Conservation (phyloP, 2,113 vertebrate genomes). For the Amphiprion ocellaris region DNA sequence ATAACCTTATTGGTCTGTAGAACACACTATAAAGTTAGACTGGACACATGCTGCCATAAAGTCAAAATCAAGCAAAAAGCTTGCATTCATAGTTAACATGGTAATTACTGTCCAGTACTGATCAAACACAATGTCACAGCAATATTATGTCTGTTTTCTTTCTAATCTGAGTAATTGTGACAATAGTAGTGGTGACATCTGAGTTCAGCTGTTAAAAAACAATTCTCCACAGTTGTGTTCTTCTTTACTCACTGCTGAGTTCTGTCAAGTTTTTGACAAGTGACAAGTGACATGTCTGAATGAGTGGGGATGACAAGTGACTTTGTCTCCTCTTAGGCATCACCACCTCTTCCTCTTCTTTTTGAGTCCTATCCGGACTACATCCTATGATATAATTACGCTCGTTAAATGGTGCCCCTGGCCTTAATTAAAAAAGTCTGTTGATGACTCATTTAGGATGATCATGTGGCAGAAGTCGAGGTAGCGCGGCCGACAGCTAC, state of each 20-base stretch:
- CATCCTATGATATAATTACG: constrained; percentile 77
- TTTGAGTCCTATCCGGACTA: constrained; percentile 41
- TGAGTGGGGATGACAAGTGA: constrained; percentile 12
- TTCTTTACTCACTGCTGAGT: neutral
- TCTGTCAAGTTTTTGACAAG: constrained; percentile 8
- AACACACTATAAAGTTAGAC: too few relatives aligned
- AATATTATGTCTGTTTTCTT: neutral
- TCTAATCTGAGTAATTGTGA: neutral
- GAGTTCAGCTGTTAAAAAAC: neutral
- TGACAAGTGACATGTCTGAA: constrained; percentile 13
- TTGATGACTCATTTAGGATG: constrained; percentile 81
- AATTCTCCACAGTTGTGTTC: neutral
- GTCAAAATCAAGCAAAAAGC: too few relatives aligned
- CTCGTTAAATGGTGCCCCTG: constrained; percentile 69
- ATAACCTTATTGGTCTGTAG: too few relatives aligned
- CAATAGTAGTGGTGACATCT: neutral
- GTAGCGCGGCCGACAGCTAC: constrained; percentile 43
- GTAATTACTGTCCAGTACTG: neutral
- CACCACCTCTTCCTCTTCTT: constrained; percentile 1
- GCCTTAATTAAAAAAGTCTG: constrained; percentile 79
- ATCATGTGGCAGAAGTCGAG: constrained; percentile 57
- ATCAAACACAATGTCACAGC: neutral
- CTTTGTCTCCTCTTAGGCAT: constrained; percentile 13
- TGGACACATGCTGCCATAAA: too few relatives aligned
- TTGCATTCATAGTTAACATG: too few relatives aligned